phyloP scores from a whole-genome alignment of 1,140 invertebrate genomes.

The Galendromus occidentalis region DNA sequence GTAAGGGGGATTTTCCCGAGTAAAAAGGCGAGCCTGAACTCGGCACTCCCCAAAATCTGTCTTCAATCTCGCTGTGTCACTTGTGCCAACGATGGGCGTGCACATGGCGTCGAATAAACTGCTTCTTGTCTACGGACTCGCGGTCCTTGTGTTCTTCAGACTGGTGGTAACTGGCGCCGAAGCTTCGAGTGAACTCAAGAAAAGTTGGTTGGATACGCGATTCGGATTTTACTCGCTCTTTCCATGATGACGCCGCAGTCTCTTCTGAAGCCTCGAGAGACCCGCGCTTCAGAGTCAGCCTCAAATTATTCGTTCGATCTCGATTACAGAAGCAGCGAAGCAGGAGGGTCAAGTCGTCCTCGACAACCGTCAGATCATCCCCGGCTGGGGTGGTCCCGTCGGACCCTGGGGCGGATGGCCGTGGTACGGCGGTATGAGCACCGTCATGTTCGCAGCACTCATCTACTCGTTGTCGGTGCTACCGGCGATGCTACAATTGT shows the following conservation, averaged over 20 bases:
- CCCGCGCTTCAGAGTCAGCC: no score
- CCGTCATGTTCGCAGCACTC: constrained; percentile 4
- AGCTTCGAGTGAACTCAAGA: neutral
- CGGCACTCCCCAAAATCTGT: no score
- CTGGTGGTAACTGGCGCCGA: neutral
- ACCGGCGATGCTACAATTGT: neutral
- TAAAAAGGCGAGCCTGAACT: no score
- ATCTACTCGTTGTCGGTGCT: neutral
- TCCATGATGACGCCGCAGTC: no score
- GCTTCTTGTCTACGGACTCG: neutral
- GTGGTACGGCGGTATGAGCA: constrained; percentile 5
- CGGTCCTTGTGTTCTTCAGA: neutral
- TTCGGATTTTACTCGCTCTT: no score
- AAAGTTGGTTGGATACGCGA: neutral
- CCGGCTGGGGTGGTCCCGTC: constrained; percentile 3
- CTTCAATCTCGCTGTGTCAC: no score
- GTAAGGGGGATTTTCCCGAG: no score
- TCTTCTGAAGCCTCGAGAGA: no score
- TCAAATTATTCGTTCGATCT: neutral
- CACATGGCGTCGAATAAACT: neutral
- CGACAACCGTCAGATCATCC: constrained; percentile 9
- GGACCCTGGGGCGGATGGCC: constrained; percentile 4
- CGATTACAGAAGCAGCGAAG: neutral
- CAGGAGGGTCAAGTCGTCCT: neutral
- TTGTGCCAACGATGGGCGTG: neutral